These are phyloP conservation scores for Brachystomella parvula DNA, from an alignment of 1,140 invertebrate genomes.

Conservation along the genomic window DNA sequence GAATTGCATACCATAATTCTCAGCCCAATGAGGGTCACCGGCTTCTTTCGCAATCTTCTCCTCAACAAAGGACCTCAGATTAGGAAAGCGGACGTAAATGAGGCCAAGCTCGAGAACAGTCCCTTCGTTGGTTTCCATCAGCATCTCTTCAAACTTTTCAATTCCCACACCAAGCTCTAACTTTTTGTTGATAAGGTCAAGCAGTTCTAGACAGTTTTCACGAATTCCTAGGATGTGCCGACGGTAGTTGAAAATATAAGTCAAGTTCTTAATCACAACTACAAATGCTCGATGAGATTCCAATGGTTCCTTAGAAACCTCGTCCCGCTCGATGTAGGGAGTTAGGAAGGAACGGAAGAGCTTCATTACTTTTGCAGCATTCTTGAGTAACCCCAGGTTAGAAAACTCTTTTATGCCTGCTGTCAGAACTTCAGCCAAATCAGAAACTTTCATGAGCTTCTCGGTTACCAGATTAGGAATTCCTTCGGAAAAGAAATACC, in stretches of 20 bases:
- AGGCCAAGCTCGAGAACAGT: background rate
- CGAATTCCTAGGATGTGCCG: background rate
- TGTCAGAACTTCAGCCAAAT: background rate
- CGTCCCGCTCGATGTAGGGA: background rate
- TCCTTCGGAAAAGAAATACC: background rate
- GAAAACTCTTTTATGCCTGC: background rate
- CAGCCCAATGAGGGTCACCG: background rate
- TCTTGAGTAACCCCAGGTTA: background rate
- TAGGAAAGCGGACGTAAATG: background rate
- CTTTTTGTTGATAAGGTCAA: background rate
- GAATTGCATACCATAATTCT: background rate
- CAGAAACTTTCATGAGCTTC: background rate
- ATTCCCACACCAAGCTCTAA: background rate
- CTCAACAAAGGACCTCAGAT: background rate
- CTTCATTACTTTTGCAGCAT: background rate
- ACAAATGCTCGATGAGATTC: too few species aligned
- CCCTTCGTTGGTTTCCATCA: background rate
- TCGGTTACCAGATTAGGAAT: background rate
- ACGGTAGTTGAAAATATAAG: too few species aligned
- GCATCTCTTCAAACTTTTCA: background rate
- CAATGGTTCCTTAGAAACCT: background rate
- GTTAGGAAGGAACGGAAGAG: background rate
- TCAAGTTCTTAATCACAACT: too few species aligned
- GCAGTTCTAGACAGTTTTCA: background rate
- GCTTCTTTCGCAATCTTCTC: background rate